These are phyloP conservation scores for Calliphora vicina DNA, from an alignment of 1,140 invertebrate genomes.

Conservation along the genomic window DNA sequence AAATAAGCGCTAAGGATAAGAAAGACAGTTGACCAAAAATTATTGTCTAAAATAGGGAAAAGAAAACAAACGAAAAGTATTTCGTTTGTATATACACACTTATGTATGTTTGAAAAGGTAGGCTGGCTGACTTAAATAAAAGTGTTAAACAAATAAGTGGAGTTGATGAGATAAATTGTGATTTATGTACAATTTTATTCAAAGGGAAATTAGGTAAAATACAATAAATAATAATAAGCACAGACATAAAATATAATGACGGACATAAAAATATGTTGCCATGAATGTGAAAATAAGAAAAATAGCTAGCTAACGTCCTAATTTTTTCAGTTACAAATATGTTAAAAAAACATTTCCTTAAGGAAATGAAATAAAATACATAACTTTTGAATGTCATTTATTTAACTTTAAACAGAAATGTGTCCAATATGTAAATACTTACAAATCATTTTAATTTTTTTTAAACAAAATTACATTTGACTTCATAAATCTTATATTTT, in stretches of 20 bases:
- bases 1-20: not conserved
- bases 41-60: not conserved
- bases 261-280: not conserved
- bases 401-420: no score
- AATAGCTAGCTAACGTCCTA: no score
- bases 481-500: no score
- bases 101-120: no score
- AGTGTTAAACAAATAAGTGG: not conserved
- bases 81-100: not conserved
- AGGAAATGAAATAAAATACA: no score
- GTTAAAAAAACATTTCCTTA: no score
- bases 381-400: no score
- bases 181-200: not conserved
- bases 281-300: no score
- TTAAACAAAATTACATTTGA: no score
- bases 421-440: no score
- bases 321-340: no score
- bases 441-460: no score
- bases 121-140: not conserved
- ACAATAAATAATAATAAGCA: not conserved
- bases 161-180: not conserved
- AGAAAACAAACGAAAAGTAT: not conserved
- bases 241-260: not conserved
- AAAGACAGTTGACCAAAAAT: not conserved
- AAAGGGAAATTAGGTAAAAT: not conserved